Evolutionary conservation across 2,888 invertebrate genomes (phyloP).

Genomic region (Aplocera efformata): DNA sequence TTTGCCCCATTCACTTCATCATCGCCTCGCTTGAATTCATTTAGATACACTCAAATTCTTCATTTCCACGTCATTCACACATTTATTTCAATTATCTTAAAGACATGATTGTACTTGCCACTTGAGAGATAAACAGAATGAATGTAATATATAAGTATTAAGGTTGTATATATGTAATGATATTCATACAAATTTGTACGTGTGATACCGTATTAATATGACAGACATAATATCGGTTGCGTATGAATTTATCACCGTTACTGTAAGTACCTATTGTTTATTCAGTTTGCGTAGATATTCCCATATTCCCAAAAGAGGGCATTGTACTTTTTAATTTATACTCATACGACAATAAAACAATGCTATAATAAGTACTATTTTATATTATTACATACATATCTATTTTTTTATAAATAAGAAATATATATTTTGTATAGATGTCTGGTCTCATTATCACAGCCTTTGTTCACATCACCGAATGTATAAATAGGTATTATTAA

Average conservation of each 20-base stretch:
- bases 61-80: too few relatives aligned
- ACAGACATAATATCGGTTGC: constrained; percentile 2
- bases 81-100: too few relatives aligned
- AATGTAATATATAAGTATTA: constrained; percentile 8
- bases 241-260: constrained; percentile 13
- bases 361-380: background rate
- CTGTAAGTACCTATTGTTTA: constrained; percentile 10
- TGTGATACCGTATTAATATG: constrained; percentile 13
- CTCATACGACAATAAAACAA: too few relatives aligned
- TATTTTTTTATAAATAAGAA: too few relatives aligned
- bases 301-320: constrained; percentile 16
- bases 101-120: constrained; percentile 6
- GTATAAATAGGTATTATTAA: constrained; percentile 8
- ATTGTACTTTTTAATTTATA: constrained; percentile 15
- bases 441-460: constrained; percentile 20
- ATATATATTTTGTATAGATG: too few relatives aligned
- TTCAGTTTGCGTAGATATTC: constrained; percentile 14
- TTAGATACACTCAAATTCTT: too few relatives aligned
- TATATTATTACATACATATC: too few relatives aligned
- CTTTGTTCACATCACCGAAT: constrained; percentile 10
- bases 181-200: constrained; percentile 8
- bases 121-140: background rate
- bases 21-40: too few relatives aligned
- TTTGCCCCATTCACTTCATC: too few relatives aligned
- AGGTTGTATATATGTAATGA: constrained; percentile 7